A percentile compares a stretch with the other conserved stretches of the same genome.
Evolutionary conservation across 1,140 invertebrate genomes (phyloP).

Genomic region (Gryon sp.): DNA sequence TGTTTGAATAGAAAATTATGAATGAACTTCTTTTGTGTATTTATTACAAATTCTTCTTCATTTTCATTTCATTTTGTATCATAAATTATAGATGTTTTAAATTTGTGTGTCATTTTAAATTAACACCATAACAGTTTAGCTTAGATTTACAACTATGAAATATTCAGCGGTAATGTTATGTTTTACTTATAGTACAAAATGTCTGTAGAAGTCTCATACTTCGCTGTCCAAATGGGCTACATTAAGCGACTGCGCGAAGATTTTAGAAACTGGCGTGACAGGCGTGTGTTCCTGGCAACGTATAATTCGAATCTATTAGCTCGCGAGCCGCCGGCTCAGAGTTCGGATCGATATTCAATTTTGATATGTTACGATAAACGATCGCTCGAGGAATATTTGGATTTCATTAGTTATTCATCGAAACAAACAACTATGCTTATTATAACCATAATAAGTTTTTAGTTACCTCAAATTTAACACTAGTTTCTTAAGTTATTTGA

Average conservation of each 20-base stretch:
- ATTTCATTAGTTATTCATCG: not conserved
- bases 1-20: too few species aligned
- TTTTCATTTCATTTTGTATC: too few species aligned
- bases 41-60: too few species aligned
- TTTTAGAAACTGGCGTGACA: conserved; percentile 56
- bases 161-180: not conserved
- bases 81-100: too few species aligned
- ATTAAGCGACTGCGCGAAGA: conserved; percentile 56
- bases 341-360: conserved; percentile 51
- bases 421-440: not conserved
- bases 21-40: too few species aligned
- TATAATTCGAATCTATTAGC: conserved; percentile 48
- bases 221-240: conserved; percentile 55
- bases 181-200: not conserved
- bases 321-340: conserved; percentile 58
- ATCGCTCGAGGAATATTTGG: too few species aligned
- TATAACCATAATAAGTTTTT: not conserved
- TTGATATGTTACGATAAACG: too few species aligned
- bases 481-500: conserved; percentile 25
- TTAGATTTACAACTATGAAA: not conserved
- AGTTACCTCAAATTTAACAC: not conserved
- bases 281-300: conserved; percentile 23
- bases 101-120: too few species aligned
- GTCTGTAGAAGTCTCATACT: conserved; percentile 45
- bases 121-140: too few species aligned